Evolutionary conservation across 2,888 invertebrate species (phyloP), one percentile per base, ranked within the genome.

Genomic region (Poecilobothrus nobilitatus): DNA sequence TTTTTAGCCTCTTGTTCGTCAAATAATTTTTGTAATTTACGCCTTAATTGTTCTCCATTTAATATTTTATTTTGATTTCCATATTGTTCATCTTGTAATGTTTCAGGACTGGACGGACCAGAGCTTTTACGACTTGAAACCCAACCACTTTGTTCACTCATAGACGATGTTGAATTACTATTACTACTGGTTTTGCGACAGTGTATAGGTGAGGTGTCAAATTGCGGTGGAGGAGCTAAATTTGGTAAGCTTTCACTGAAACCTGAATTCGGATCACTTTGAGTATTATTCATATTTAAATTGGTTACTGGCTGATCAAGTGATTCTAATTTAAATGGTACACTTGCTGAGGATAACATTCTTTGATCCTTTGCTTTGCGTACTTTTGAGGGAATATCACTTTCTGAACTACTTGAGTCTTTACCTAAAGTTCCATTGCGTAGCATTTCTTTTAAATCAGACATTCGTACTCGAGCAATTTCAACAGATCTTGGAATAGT

Each of bases 141-240:
- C 92, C 93, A 94, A 1, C 93, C 93, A 76, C 92, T 92, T 80
- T 91, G 91, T 79, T 93, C 93, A 75, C 92, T 92, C 71, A 90
- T 81, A 70, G 88, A 88, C 20, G 89, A 87, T 0, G 89, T 88
- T 10, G 88, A 88, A 73, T 83, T 84, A 71, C 81, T 79, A 8
- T 76, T 72, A 69, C 85, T 86, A 76, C 80, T 80, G 70, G 80
- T 82, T 41, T 74, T 76, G 41, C 75, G 75, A 74, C 83, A 83
- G 53, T 69, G 66, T 22, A 84, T 79, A 63, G 84, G 83, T 15
- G 86, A 85, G 7, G 86, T 85, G 70, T 85, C 86, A 74, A 87
- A 87, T 69, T 86, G 86, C 22, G 84, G 84, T 1, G 87, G 86
- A 66, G 88, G 87, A 66, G 87, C 87, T 75, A 90, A 83, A 79